phyloP scores from a whole-genome alignment of 2,797 vertebrate species.

The Taenioides sp. region DNA sequence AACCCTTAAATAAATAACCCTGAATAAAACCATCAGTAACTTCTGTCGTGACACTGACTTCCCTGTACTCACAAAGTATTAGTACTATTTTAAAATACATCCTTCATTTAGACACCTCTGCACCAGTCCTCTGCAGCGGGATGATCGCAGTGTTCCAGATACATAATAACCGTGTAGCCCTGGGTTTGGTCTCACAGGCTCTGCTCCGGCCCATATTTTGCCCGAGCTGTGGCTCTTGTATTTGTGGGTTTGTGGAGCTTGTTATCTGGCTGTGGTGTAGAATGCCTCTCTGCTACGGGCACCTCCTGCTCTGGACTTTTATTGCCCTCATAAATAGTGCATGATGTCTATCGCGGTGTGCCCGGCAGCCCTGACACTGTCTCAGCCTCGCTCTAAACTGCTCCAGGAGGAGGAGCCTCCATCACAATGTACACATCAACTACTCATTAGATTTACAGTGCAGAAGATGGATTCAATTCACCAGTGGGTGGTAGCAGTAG shows the following conservation, averaged over 20 bases:
- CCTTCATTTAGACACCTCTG: background rate
- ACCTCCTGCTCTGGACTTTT: conserved; percentile 41
- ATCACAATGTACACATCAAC: background rate
- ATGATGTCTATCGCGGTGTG: conserved; percentile 51
- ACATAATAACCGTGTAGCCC: background rate
- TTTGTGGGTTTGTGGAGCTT: conserved; percentile 10
- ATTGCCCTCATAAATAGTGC: conserved; percentile 64
- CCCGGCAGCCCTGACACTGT: conserved; percentile 25
- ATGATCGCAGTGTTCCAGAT: background rate
- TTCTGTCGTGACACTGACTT: background rate
- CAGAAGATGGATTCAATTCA: background rate
- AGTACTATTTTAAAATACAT: background rate
- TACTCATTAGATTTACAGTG: background rate
- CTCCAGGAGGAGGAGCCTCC: background rate
- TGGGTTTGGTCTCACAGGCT: conserved; percentile 31
- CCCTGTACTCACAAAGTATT: background rate
- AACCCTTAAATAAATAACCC: background rate
- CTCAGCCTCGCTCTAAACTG: conserved; percentile 9
- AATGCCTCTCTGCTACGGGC: conserved; percentile 37
- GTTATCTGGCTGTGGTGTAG: conserved; percentile 40
- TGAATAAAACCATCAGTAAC: background rate
- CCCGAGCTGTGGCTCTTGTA: conserved; percentile 1
- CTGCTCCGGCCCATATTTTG: conserved; percentile 25
- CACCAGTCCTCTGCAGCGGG: background rate
- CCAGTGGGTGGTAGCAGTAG: background rate